Base-by-base conservation (phyloP, 2,113 vertebrate genomes). In the Donacobius atricapilla region DNA sequence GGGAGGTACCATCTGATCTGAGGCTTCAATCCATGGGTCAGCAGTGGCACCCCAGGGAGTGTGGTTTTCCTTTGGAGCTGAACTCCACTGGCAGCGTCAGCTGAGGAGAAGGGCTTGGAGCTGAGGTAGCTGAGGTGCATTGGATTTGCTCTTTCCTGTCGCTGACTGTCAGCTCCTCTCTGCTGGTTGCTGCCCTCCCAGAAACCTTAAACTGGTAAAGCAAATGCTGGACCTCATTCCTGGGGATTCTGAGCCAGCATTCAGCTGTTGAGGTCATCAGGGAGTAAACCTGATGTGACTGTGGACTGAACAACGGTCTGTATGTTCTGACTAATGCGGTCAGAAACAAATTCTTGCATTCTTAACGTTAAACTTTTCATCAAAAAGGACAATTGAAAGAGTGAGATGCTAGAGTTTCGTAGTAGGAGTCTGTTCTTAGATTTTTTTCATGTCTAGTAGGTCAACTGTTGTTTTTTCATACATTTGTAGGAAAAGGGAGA, bases 401-500 rank as follows among this genome's bases (percentile, higher is more conserved):
- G n/a, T 14, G 5, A 40, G 19, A 24, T 33, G 22, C 3, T 60
- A 31, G 40, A 81, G 9, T 75, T 73, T 22, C 73, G 15, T 70
- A 15, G 23, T 12, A 42, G 35, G 25, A 19, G 4, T 69, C 31
- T 89, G 19, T 50, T 71, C 44, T 75, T 73, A 25, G 37, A 9
- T 72, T 80, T 61, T 54, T 11, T 45, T 48, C 0, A 0, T 30
- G 20, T 48, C 28, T 60, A 11, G 8, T n/a, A 85, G 42, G 28
- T 68, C 56, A 63, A 4, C 16, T 77, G 56, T 70, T 6, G 15
- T 77, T 61, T 71, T 35, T 83, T 69, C 25, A 51, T 60, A 44
- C 9, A 2, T 50, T 75, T 42, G 10, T 80, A 44, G 54, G 15
- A 37, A 28, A 40, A 79, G 42, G 14, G n/a, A 10, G 28, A 40